Evolutionary conservation across 2,797 vertebrate genomes (phyloP), one percentile per base, ranked within the genome.

Genomic region (Microctenopoma steveboyesi): DNA sequence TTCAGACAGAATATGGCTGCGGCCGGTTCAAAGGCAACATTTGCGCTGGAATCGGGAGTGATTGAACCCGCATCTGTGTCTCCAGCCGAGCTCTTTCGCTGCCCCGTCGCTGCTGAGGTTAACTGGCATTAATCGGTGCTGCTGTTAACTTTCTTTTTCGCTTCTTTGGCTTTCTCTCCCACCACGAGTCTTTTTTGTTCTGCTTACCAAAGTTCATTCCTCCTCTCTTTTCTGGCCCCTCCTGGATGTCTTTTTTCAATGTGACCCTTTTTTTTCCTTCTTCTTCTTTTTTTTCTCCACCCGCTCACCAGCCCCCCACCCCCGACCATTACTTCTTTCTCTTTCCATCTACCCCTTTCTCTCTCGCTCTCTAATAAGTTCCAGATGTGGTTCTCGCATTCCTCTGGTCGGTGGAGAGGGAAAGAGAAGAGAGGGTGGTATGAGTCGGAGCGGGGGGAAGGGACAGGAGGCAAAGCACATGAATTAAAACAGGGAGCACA

Each of bases 331-430:
- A 82, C 82, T 83, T 76, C 57, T 68, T 73, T 84, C 84, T 91
- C 89, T 91, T 86, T 86, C 89, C 87, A 90, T 89, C 86, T 84
- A 84, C 86, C 84, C 74, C 84, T 82, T 79, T 78, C 80, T 86
- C 84, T 67, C 48, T 49, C 9, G 55, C 86, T 89, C 83, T 91
- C 85, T 94, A 94, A 94, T 94, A 93, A 92, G 90, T 93, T 94
- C 93, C 94, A 94, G 93, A 94, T 94, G 94, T 94, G 94, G 88
- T 89, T 93, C 90, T 91, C 84, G 84, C 93, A 94, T 94, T 94
- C 94, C 93, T 94, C 85, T 90, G 92, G 91, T 93, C 91, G 89
- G 90, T 74, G 88, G 86, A 91, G 90, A 84, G 89, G 79, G 82
- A 88, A 78, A 78, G 65, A 76, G 77, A 69, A 54, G 59, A 69